Conservation (phyloP, 1,140 invertebrate genomes). For the Heliconius congener region DNA sequence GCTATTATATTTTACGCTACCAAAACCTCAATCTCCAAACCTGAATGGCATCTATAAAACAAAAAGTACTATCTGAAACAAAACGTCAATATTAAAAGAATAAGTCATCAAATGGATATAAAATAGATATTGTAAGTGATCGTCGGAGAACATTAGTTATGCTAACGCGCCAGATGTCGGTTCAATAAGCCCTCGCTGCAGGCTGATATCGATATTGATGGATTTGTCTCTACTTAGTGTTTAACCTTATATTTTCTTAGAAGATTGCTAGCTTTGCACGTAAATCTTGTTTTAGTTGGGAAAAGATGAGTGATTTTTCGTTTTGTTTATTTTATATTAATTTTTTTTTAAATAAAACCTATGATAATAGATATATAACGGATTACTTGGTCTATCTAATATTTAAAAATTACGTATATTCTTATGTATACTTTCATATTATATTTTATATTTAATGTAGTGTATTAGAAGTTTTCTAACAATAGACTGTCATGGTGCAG, state of each 20-base stretch:
- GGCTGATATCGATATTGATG: constrained; percentile 35
- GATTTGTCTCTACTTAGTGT: constrained; percentile 13
- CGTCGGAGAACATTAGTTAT: constrained; percentile 57
- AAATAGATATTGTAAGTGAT: constrained; percentile 44
- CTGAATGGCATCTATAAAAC: background rate
- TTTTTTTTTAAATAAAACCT: too few species aligned
- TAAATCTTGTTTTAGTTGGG: background rate
- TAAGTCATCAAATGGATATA: constrained; percentile 34
- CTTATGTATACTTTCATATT: too few species aligned
- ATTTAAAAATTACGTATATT: too few species aligned
- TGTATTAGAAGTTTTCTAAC: too few species aligned
- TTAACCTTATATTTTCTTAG: constrained; percentile 14
- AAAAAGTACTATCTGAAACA: background rate
- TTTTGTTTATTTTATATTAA: too few species aligned
- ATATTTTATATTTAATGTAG: too few species aligned
- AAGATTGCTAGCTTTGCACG: background rate
- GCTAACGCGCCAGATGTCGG: constrained; percentile 56
- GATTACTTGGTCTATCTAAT: too few species aligned
- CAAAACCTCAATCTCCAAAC: too few species aligned
- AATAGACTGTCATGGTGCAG: too few species aligned
- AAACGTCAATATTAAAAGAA: constrained; percentile 17
- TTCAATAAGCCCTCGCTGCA: constrained; percentile 53
- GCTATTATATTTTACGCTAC: too few species aligned
- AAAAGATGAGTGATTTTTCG: background rate
- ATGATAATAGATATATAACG: too few species aligned